phyloP scores from a whole-genome alignment of 2,113 vertebrate species.

The Physeter macrocephalus region DNA sequence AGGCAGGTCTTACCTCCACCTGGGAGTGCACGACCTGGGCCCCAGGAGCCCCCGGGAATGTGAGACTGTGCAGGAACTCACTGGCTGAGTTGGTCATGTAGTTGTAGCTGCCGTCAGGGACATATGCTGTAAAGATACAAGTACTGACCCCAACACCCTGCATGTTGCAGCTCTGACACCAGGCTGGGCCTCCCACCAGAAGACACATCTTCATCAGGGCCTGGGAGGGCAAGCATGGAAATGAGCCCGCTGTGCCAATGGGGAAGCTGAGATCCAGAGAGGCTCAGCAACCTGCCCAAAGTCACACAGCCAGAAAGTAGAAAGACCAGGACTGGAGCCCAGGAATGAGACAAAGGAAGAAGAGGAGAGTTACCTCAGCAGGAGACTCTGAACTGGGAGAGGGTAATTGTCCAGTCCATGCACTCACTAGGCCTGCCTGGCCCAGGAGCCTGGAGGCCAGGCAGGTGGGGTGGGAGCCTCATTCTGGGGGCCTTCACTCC shows the following conservation, averaged over 20 bases:
- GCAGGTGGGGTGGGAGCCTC: background rate
- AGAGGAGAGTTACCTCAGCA: no score
- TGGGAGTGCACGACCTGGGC: conserved; percentile 85
- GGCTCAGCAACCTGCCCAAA: background rate
- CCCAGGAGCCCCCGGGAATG: conserved; percentile 25
- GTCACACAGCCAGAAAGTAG: background rate
- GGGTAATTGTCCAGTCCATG: background rate
- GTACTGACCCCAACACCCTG: background rate
- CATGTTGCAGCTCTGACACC: background rate
- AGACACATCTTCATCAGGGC: background rate
- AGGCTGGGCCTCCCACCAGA: background rate
- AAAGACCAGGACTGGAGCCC: background rate
- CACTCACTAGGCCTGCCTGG: background rate
- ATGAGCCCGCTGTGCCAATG: background rate
- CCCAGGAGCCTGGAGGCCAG: background rate
- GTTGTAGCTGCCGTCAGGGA: conserved; percentile 83
- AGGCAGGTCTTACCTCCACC: conserved; percentile 77
- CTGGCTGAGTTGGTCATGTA: conserved; percentile 87
- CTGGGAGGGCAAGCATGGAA: background rate
- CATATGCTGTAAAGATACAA: conserved; percentile 78
- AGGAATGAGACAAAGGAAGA: background rate
- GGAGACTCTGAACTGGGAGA: background rate
- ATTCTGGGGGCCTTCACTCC: background rate
- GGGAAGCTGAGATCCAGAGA: background rate
- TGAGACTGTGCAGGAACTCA: conserved; percentile 87